These are phyloP conservation scores for Dioctria rufipes DNA, from an alignment of 2,888 invertebrate species.

Conservation along the genomic window DNA sequence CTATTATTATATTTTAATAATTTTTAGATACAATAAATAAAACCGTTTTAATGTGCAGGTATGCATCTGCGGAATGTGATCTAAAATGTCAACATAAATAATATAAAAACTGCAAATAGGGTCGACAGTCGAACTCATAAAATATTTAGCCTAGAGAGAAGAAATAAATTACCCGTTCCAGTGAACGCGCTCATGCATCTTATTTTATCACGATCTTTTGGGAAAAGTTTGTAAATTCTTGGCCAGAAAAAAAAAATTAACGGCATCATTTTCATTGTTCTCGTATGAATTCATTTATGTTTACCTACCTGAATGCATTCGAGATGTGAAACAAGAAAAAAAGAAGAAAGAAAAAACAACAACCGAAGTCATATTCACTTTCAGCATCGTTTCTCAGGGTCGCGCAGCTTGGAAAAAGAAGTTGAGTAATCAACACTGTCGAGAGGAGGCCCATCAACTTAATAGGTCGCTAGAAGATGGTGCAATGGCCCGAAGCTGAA, in stretches of 20 bases:
- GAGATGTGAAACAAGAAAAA: constrained; percentile 16
- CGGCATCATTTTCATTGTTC: neutral
- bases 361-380: constrained; percentile 33
- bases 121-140: neutral
- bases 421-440: constrained; percentile 13
- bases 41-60: no score
- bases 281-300: neutral
- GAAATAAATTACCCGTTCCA: neutral
- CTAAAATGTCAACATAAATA: no score
- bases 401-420: constrained; percentile 14
- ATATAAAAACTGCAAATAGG: no score
- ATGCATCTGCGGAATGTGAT: no score
- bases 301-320: constrained; percentile 5
- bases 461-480: constrained; percentile 47
- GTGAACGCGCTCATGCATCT: neutral
- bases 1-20: no score
- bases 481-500: constrained; percentile 46
- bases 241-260: constrained; percentile 19
- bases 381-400: constrained; percentile 38
- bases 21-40: no score
- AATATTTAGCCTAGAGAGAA: neutral
- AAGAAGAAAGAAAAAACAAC: neutral
- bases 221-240: constrained; percentile 23
- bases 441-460: constrained; percentile 3
- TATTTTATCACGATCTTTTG: neutral